Conservation (phyloP, 2,113 vertebrate genomes). For the Apteryx owenii region DNA sequence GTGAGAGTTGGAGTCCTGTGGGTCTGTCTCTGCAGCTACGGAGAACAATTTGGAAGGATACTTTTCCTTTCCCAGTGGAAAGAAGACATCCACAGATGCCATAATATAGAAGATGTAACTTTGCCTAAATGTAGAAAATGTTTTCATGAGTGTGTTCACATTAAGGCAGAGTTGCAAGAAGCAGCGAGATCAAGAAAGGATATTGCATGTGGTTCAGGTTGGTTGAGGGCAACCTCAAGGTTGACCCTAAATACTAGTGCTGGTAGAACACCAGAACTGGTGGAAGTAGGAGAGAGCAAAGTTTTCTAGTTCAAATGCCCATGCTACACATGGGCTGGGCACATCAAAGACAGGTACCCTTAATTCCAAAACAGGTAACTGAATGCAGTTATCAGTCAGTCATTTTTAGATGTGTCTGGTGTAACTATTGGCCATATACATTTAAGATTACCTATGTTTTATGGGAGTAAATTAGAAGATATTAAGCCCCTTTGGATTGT, state of each 20-base stretch:
- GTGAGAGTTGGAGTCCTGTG: not conserved
- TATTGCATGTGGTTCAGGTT: not conserved
- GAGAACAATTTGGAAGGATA: not conserved
- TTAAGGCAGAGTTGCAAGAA: not conserved
- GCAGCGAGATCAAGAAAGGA: not conserved
- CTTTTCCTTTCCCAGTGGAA: not conserved
- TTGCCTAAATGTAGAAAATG: not conserved
- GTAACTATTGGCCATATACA: not conserved
- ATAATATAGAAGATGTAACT: not conserved
- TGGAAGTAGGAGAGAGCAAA: not conserved
- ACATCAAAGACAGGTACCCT: not conserved
- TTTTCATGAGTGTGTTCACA: not conserved
- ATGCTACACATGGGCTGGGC: not conserved
- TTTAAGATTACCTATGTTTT: not conserved
- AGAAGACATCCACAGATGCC: not conserved
- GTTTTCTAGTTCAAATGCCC: not conserved
- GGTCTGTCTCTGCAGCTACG: not conserved
- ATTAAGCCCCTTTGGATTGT: not conserved
- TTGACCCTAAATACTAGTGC: not conserved
- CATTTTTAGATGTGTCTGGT: not conserved
- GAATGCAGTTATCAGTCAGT: not conserved
- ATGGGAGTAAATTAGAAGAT: not conserved
- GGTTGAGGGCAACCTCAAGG: not conserved
- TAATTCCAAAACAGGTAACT: not conserved
- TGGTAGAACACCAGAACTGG: not conserved